Conservation (phyloP, 2,797 vertebrate genomes). For the Agapornis canus region DNA sequence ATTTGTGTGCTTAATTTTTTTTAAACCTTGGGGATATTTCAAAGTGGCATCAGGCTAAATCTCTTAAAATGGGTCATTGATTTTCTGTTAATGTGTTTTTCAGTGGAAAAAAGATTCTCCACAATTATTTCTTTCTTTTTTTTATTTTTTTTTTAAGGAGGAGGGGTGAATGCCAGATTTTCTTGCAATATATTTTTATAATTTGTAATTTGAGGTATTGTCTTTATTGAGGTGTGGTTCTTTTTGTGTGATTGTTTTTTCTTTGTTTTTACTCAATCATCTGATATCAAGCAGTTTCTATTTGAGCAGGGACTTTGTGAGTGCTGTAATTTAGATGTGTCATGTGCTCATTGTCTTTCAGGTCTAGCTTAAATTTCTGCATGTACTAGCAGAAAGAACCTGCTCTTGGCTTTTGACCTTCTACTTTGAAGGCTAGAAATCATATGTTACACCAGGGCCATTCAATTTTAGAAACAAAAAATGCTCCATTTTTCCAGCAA, state of each 20-base stretch:
- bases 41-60: background rate
- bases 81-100: background rate
- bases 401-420: background rate
- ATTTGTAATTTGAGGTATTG: background rate
- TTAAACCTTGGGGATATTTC: background rate
- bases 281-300: background rate
- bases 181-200: background rate
- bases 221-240: background rate
- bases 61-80: background rate
- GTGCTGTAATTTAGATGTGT: background rate
- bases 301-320: background rate
- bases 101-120: background rate
- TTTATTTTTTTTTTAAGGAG: background rate
- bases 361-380: background rate
- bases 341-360: background rate
- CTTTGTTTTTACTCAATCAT: background rate
- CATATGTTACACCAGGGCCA: background rate
- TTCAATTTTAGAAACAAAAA: background rate
- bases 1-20: background rate
- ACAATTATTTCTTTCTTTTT: background rate
- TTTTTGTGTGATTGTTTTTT: background rate
- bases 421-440: background rate
- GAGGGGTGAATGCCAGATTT: background rate
- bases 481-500: background rate
- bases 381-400: background rate